A percentile compares a stretch with the other conserved stretches of the same genome.
These are phyloP conservation scores for Sepiola atlantica DNA, from an alignment of 2,888 invertebrate genomes.

Conservation along the genomic window DNA sequence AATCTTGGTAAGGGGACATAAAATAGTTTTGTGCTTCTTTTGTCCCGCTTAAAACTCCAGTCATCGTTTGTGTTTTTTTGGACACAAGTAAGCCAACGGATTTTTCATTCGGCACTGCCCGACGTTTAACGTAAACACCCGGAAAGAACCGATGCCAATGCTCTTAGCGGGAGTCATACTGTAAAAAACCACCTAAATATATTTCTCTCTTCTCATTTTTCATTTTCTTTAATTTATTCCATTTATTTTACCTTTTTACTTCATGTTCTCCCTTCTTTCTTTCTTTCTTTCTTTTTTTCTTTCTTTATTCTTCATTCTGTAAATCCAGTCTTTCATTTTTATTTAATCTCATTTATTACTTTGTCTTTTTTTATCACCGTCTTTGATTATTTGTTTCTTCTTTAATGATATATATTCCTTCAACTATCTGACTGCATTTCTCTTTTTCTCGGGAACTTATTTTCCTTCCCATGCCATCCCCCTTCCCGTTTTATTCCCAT, in stretches of 20 bases:
- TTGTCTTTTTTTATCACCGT: neutral
- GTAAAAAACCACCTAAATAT: no score
- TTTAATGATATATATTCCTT: neutral
- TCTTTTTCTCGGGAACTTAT: no score
- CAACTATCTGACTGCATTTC: no score
- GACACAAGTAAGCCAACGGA: no score
- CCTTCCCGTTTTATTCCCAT: neutral
- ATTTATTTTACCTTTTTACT: neutral
- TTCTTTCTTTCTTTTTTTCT: neutral
- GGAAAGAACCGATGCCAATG: no score
- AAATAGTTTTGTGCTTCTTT: no score
- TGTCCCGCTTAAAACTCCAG: no score
- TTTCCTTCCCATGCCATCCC: neutral
- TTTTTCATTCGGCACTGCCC: no score
- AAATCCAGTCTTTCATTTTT: neutral
- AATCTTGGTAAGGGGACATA: no score
- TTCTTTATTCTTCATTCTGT: neutral
- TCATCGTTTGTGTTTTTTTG: no score
- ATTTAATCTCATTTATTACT: fast-evolving
- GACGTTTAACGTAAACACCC: no score
- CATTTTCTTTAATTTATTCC: neutral
- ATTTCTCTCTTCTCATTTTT: neutral
- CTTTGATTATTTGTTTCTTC: neutral
- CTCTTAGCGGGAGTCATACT: no score
- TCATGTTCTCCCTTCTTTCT: neutral